Base-by-base conservation (phyloP, 2,113 vertebrate genomes). In the Syngnathoides biaculeatus region DNA sequence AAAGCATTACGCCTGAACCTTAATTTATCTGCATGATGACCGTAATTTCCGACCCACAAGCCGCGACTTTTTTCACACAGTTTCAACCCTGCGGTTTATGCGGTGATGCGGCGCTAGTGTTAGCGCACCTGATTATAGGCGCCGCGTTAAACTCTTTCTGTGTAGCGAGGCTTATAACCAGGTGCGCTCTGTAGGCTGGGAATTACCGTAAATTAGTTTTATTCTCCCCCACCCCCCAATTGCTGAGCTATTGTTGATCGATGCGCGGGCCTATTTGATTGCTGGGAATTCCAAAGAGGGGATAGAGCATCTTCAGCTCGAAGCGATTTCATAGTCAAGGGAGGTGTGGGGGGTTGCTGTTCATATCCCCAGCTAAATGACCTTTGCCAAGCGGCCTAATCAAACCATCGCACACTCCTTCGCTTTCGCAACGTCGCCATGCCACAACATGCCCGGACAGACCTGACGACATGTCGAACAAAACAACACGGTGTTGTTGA, bases 161-260 rank as follows among this genome's bases (percentile, higher is more conserved):
- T n/a, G n/a, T n/a, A n/a, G n/a, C n/a, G n/a, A n/a, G n/a, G n/a
- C n/a, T n/a, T n/a, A n/a, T n/a, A n/a, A n/a, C n/a, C n/a, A n/a
- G n/a, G n/a, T n/a, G n/a, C n/a, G n/a, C n/a, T n/a, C n/a, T n/a
- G n/a, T n/a, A n/a, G n/a, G n/a, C n/a, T n/a, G n/a, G n/a, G n/a
- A n/a, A n/a, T n/a, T n/a, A n/a, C n/a, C n/a, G n/a, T 57, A 66
- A 76, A 86, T 80, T 47, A 74, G 58, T 65, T 42, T 60, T 45
- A 66, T 72, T n/a, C n/a, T n/a, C n/a, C n/a, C n/a, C n/a, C n/a
- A n/a, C n/a, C n/a, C n/a, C n/a, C n/a, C n/a, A n/a, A n/a, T 72
- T 80, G 78, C 69, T 20, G 26, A 72, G 64, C 69, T 74, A 74
- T 68, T 64, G 71, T 70, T 69, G 78, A 81, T 79, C 38, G 68